A percentile compares a stretch with the other conserved stretches of the same genome.
phyloP scores from a whole-genome alignment of 2,888 invertebrate genomes.

The Resseliella maxima region DNA sequence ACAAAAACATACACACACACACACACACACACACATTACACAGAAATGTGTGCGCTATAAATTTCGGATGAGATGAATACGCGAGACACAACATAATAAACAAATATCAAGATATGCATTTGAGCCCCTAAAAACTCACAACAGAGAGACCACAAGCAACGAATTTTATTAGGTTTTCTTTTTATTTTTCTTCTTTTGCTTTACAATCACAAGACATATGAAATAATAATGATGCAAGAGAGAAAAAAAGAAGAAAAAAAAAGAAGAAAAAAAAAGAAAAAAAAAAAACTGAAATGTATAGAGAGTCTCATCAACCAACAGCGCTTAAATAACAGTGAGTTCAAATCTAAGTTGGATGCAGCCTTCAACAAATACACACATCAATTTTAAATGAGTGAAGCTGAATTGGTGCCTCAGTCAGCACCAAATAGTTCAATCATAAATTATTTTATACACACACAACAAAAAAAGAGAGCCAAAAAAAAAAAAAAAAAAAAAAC shows the following conservation, averaged over 20 bases:
- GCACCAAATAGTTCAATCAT: constrained; percentile 31
- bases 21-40: too few species aligned
- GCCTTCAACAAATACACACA: background rate
- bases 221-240: background rate
- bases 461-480: background rate
- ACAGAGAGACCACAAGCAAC: constrained; percentile 13
- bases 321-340: background rate
- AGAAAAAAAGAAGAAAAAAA: background rate
- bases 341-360: background rate
- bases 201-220: background rate
- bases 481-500: background rate
- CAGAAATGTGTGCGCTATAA: background rate
- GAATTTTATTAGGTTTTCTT: constrained; percentile 31
- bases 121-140: background rate
- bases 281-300: too few species aligned
- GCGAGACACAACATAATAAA: background rate
- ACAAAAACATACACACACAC: too few species aligned
- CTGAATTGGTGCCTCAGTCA: background rate
- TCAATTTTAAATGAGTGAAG: background rate
- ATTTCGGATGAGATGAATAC: background rate
- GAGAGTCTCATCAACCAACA: constrained; percentile 5
- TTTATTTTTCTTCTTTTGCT: background rate
- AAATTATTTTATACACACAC: background rate
- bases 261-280: too few species aligned
- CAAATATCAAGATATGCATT: background rate